Evolutionary conservation across 2,888 invertebrate species (phyloP).

Genomic region (Drosophila subquinaria): DNA sequence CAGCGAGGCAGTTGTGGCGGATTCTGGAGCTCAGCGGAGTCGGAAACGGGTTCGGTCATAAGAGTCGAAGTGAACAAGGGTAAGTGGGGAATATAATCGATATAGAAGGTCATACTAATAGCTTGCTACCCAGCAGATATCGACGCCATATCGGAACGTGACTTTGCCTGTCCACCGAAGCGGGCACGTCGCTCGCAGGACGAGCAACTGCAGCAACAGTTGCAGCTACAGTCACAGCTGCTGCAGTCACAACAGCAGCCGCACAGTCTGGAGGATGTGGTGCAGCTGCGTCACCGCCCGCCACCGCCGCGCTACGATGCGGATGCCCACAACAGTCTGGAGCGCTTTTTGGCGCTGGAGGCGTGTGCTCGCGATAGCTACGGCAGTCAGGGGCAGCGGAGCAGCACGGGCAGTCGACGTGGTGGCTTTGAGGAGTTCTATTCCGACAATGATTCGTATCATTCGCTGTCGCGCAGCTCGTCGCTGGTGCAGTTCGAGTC

Average conservation of each 20-base stretch:
- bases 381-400: slow-evolving; percentile 74
- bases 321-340: slow-evolving; percentile 75
- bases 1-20: slow-evolving; percentile 57
- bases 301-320: slow-evolving; percentile 59
- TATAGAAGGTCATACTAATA: neutral
- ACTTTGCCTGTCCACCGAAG: slow-evolving; percentile 91
- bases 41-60: slow-evolving; percentile 93
- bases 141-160: slow-evolving; percentile 88
- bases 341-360: slow-evolving; percentile 77
- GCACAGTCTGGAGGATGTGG: slow-evolving; percentile 69
- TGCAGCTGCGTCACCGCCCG: slow-evolving; percentile 68
- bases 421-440: slow-evolving; percentile 85
- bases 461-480: slow-evolving; percentile 91
- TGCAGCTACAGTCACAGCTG: slow-evolving; percentile 7
- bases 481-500: slow-evolving; percentile 94
- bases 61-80: slow-evolving; percentile 87
- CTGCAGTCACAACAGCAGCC: slow-evolving; percentile 31
- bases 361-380: slow-evolving; percentile 73
- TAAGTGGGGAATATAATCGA: slow-evolving; percentile 43
- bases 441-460: slow-evolving; percentile 86
- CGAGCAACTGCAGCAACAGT: slow-evolving; percentile 28
- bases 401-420: slow-evolving; percentile 77
- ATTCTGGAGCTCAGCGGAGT: slow-evolving; percentile 88
- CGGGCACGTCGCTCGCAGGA: slow-evolving; percentile 88
- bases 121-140: slow-evolving; percentile 74